Evolutionary conservation across 1,140 invertebrate genomes (phyloP).

Genomic region (Globodera rostochiensis): DNA sequence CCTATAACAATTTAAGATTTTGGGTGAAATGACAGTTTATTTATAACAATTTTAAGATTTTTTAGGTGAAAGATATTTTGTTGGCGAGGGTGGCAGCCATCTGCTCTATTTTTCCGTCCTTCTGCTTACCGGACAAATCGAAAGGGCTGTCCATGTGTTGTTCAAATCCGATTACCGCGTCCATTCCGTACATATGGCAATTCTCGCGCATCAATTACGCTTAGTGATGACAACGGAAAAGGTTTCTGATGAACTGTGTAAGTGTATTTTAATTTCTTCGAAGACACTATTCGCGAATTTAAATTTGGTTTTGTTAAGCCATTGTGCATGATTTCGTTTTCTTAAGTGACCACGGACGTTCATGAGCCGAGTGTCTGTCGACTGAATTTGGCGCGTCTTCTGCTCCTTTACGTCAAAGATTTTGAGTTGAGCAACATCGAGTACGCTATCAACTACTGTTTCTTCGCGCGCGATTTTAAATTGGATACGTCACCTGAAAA

Average conservation of each 20-base stretch:
- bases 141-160: slow-evolving; percentile 53
- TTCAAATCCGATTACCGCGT: slow-evolving; percentile 31
- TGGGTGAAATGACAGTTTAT: not conserved
- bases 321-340: not conserved
- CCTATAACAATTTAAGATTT: too few species aligned
- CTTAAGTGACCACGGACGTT: slow-evolving; percentile 54
- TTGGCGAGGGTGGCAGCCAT: slow-evolving; percentile 44
- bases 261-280: slow-evolving; percentile 9
- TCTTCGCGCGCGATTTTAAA: slow-evolving; percentile 52
- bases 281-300: too few species aligned
- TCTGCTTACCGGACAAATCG: slow-evolving; percentile 60
- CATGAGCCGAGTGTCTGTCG: slow-evolving; percentile 45
- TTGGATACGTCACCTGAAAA: slow-evolving; percentile 40
- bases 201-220: slow-evolving; percentile 48
- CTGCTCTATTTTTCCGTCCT: slow-evolving; percentile 59
- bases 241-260: slow-evolving; percentile 41
- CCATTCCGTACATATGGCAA: slow-evolving; percentile 57
- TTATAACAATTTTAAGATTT: not conserved
- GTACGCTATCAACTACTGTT: slow-evolving; percentile 58
- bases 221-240: slow-evolving; percentile 38
- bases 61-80: slow-evolving; percentile 62
- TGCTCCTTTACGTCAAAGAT: slow-evolving; percentile 60
- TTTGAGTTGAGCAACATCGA: slow-evolving; percentile 57
- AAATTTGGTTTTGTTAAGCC: not conserved
- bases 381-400: slow-evolving; percentile 60